phyloP scores from a whole-genome alignment of 2,888 invertebrate species.

The Saturnia pavonia region DNA sequence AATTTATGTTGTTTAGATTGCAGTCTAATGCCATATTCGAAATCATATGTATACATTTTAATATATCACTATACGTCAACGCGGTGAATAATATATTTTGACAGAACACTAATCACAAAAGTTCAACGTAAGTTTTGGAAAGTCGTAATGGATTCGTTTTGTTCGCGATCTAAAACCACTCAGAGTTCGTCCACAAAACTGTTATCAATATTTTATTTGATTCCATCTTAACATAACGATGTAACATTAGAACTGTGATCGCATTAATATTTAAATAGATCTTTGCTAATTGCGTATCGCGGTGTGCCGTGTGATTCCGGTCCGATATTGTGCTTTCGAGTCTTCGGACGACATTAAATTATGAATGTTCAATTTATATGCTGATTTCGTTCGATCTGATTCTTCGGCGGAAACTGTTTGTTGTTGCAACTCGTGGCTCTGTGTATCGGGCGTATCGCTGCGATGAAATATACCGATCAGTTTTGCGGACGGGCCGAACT shows the following conservation, averaged over 20 bases:
- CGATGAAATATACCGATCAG: conserved; percentile 22
- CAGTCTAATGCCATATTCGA: no score
- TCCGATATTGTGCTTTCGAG: conserved; percentile 22
- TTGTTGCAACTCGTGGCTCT: conserved; percentile 54
- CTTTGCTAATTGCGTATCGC: conserved; percentile 38
- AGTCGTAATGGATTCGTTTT: background rate
- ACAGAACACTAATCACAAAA: background rate
- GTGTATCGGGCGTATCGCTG: conserved; percentile 47
- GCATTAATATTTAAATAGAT: conserved; percentile 19
- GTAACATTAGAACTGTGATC: background rate
- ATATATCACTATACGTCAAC: no score
- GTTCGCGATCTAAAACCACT: background rate
- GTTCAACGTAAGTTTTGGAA: background rate
- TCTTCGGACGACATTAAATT: conserved; percentile 15
- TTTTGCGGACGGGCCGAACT: background rate
- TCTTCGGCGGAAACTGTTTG: conserved; percentile 63
- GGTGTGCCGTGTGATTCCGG: conserved; percentile 23
- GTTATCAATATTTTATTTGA: background rate
- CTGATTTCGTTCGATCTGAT: conserved; percentile 49
- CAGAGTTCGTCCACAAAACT: background rate
- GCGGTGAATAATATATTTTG: no score
- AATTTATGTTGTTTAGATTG: no score
- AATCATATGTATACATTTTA: no score
- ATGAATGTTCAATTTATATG: conserved; percentile 39
- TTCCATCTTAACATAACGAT: conserved; percentile 2